Conservation (phyloP, 2,113 vertebrate genomes). For the Chionodraco myersi region DNA sequence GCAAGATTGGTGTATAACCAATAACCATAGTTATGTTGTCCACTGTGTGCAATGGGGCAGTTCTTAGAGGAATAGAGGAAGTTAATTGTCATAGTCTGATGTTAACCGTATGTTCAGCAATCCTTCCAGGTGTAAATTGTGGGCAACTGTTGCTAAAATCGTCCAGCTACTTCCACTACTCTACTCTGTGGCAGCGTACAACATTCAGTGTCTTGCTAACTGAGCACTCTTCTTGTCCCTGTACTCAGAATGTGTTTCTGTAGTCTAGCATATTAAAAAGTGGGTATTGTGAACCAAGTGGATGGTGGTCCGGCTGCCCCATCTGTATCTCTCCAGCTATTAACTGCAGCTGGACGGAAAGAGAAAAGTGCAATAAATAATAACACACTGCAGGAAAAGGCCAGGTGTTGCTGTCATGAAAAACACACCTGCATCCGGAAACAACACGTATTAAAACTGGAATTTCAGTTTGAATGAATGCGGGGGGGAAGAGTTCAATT, state of each 20-base stretch:
- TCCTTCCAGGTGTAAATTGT: not conserved
- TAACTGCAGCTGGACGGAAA: conserved; percentile 12
- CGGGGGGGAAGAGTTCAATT: not conserved
- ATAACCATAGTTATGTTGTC: not conserved
- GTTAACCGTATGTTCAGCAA: not conserved
- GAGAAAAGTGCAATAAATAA: not conserved
- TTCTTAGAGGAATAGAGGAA: not conserved
- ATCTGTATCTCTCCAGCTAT: conserved; percentile 12
- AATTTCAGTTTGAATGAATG: not conserved
- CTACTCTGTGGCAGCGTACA: not conserved
- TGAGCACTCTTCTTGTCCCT: not conserved
- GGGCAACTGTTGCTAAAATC: not conserved
- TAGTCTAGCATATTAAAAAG: not conserved
- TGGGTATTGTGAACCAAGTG: not conserved
- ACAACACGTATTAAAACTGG: not conserved
- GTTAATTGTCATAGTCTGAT: not conserved
- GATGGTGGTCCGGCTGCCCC: not conserved
- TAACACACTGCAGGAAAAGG: conserved; percentile 6
- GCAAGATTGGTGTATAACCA: not conserved
- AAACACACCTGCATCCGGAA: not conserved
- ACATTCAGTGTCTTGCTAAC: not conserved
- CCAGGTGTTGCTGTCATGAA: conserved; percentile 16
- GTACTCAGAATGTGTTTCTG: not conserved
- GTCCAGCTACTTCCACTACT: not conserved
- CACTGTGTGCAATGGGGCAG: not conserved